Percentiles rank a stretch among this genome's conserved stretches.
Evolutionary conservation across 1,140 invertebrate species (phyloP).

Genomic region (Danaus plexippus): DNA sequence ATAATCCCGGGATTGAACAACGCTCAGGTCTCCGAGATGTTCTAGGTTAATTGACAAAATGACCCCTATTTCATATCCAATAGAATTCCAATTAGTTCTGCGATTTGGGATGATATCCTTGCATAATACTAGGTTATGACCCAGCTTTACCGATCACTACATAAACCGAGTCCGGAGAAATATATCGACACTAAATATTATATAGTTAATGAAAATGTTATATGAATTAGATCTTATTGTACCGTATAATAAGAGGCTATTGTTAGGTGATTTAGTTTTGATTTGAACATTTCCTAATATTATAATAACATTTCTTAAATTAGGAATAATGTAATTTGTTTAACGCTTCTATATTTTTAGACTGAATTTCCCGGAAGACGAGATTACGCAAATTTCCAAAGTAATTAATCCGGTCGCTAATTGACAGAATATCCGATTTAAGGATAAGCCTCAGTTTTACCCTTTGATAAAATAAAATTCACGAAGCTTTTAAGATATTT

Average conservation of each 20-base stretch:
- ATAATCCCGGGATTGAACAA: conserved; percentile 8
- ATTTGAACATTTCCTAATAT: no score
- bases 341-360: conserved; percentile 16
- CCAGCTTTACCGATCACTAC: no score
- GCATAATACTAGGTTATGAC: no score
- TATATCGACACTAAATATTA: no score
- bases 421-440: conserved; percentile 32
- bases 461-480: conserved; percentile 20
- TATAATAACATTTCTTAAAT: conserved; percentile 1
- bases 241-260: no score
- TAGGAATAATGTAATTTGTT: conserved; percentile 14
- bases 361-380: conserved; percentile 10
- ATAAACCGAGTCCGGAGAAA: no score
- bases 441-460: conserved; percentile 21
- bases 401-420: conserved; percentile 32
- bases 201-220: no score
- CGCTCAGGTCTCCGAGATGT: background rate
- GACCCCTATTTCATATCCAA: conserved; percentile 9
- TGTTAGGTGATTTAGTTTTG: no score
- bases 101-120: no score
- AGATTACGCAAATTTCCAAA: conserved; percentile 29
- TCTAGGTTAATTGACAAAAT: conserved; percentile 9
- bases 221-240: no score
- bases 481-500: conserved; percentile 11
- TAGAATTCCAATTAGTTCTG: conserved; percentile 14